Evolutionary conservation across 2,113 vertebrate genomes (phyloP).

Genomic region (Mixornis gularis): DNA sequence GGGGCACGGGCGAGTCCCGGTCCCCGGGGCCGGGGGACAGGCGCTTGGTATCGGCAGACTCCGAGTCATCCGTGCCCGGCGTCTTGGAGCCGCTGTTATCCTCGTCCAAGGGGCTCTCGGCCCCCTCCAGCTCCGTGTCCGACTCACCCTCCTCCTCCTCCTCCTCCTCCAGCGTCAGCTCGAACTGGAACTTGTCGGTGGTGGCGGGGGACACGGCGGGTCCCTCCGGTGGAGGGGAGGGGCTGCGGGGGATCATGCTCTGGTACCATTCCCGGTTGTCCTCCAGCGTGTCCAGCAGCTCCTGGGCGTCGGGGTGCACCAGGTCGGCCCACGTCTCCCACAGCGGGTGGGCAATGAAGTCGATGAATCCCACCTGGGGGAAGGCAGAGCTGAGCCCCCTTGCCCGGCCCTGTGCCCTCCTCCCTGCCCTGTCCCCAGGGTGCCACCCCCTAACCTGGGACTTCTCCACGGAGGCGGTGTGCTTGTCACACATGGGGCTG

Average conservation of each 20-base stretch:
- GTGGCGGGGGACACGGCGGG: background rate
- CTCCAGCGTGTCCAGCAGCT: slow-evolving; percentile 87
- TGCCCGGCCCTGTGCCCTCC: rapidly evolving
- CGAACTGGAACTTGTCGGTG: slow-evolving; percentile 82
- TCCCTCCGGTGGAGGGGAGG: slow-evolving; percentile 55
- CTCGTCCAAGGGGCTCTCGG: slow-evolving; percentile 71
- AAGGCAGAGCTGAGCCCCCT: background rate
- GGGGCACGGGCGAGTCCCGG: background rate
- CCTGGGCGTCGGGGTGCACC: slow-evolving; percentile 89
- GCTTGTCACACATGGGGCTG: slow-evolving; percentile 94
- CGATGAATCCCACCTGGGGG: slow-evolving; percentile 87
- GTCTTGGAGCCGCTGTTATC: slow-evolving; percentile 67
- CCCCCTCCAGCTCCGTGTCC: slow-evolving; percentile 56
- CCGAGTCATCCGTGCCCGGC: slow-evolving; percentile 18
- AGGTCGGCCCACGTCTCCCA: slow-evolving; percentile 94
- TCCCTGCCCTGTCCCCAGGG: rapidly evolving
- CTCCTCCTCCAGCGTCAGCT: slow-evolving; percentile 74
- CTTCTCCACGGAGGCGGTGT: slow-evolving; percentile 88
- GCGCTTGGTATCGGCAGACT: background rate
- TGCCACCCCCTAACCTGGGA: slow-evolving; percentile 75
- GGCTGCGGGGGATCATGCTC: slow-evolving; percentile 88
- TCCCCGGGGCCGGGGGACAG: background rate
- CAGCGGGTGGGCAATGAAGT: slow-evolving; percentile 90
- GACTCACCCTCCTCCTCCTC: slow-evolving; percentile 59
- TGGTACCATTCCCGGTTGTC: slow-evolving; percentile 95